Evolutionary conservation across 2,797 vertebrate species (phyloP), one percentile per base, ranked within the genome.

Genomic region (Spea hammondii): DNA sequence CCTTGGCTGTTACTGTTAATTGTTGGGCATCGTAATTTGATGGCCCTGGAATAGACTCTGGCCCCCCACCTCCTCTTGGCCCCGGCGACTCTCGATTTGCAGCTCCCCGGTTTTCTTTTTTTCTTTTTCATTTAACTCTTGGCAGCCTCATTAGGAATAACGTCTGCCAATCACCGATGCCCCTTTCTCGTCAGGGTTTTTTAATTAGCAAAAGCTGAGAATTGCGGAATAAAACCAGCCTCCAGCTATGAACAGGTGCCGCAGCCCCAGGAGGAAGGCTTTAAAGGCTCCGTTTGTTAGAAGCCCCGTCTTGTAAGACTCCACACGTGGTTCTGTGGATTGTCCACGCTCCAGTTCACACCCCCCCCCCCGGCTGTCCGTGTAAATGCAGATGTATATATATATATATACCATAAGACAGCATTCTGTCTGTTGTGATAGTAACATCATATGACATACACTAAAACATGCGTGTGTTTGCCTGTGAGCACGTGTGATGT

Each of bases 201-300:
- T 64, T 74, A 74, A 74, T 74, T 74, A 74, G 72, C 4, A 32
- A 50, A 50, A 74, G 47, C 48, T 14, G 57, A 14, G 53, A 48
- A 64, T 46, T 47, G 44, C 51, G 47, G 59, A 11, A 32, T 32
- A 32, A 44, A 13, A 64, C 1, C 8, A 32, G 57, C 72, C 72
- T 64, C 59, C 48, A 74, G 72, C 59, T n/a, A 74, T 11, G 72
- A 62, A 47, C 72, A 74, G 72, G 72, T 74, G 59, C 70, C 57
- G 45, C 10, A 48, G 46, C 70, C 70, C 47, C 4, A n/a, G 57
- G 55, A 45, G 55, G 7, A 62, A 46, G 55, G 4, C 8, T 74
- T 74, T 32, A 64, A 74, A 50, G 48, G n/a, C 64, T 2, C 51
- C 12, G 44, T 71, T 71, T 51, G 70, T 71, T 71, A 57, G 12